phyloP scores from a whole-genome alignment of 1,140 invertebrate species.

The Sipha flava region DNA sequence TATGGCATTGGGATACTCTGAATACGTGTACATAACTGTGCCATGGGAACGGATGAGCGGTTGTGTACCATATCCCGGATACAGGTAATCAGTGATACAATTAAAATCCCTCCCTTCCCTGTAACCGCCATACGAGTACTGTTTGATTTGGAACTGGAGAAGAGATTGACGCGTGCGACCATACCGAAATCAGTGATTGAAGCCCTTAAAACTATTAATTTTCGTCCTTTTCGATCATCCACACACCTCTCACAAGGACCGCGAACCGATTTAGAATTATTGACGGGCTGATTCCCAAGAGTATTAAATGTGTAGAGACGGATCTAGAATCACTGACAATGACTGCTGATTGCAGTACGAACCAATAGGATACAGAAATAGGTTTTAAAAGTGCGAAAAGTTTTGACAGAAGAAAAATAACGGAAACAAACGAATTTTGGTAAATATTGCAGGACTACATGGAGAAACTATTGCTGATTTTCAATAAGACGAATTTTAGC shows the following conservation, averaged over 20 bases:
- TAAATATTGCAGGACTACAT: background rate
- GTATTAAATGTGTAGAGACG: background rate
- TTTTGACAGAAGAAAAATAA: background rate
- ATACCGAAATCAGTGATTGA: background rate
- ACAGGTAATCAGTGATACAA: slow-evolving; percentile 26
- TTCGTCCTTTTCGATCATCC: background rate
- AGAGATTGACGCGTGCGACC: background rate
- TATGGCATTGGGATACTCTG: background rate
- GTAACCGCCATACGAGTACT: background rate
- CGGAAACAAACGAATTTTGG: background rate
- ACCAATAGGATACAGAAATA: too few relatives aligned
- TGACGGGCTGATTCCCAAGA: background rate
- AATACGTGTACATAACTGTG: background rate
- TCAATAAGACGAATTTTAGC: background rate
- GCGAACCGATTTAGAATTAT: background rate
- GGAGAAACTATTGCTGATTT: background rate
- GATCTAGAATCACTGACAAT: background rate
- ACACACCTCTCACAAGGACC: background rate
- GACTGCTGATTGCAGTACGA: background rate
- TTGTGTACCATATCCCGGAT: slow-evolving; percentile 25
- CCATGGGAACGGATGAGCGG: slow-evolving; percentile 24
- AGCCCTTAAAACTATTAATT: background rate
- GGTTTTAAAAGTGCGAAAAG: background rate
- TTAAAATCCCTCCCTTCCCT: background rate
- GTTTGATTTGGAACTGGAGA: slow-evolving; percentile 6